Evolutionary conservation across 2,113 vertebrate genomes (phyloP), one percentile per base, ranked within the genome.

Genomic region (Engraulis encrasicolus): DNA sequence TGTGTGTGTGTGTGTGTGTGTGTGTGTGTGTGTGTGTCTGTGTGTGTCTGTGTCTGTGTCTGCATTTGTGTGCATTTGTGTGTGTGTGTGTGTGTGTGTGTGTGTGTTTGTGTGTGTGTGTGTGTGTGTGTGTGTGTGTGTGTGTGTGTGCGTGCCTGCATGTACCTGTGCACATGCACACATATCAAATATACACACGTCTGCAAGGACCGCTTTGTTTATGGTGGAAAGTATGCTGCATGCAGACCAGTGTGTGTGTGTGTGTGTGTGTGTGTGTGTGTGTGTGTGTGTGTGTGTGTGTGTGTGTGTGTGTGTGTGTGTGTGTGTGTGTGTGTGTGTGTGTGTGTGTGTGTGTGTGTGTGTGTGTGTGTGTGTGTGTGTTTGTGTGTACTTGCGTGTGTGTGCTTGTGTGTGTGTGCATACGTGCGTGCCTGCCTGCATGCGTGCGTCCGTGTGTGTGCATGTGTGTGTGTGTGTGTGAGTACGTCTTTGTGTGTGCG

Each of bases 1-100:
- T 74, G 66, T 74, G 66, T 34, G 66, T 74, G 27, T 74, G 66
- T 71, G 61, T 71, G 61, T 71, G 61, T 71, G 27, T 34, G 23
- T 66, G n/a, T 66, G n/a, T 66, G 58, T 66, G 58, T 66, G 58
- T 34, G 52, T 58, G 52, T 58, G 52, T 54, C 18, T 58, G 52
- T 58, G 52, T 58, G 52, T 58, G 18, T 58, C 2, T 58, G 52
- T 58, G 19, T 58, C 19, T 58, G 52, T 54, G 54, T 58, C 19
- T 31, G 2, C 34, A 31, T 12, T 17, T 34, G 66, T 17, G 40
- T 74, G 66, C n/a, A n/a, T n/a, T 12, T 74, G 27, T 34, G 31
- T 34, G 27, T 12, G 23, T 74, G 27, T 74, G 66, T 27, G 40
- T 74, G 66, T 12, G 27, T n/a, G n/a, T n/a, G 27, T 34, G 31